phyloP scores from a whole-genome alignment of 2,797 vertebrate species.

The Odontamblyopus lacepedii region DNA sequence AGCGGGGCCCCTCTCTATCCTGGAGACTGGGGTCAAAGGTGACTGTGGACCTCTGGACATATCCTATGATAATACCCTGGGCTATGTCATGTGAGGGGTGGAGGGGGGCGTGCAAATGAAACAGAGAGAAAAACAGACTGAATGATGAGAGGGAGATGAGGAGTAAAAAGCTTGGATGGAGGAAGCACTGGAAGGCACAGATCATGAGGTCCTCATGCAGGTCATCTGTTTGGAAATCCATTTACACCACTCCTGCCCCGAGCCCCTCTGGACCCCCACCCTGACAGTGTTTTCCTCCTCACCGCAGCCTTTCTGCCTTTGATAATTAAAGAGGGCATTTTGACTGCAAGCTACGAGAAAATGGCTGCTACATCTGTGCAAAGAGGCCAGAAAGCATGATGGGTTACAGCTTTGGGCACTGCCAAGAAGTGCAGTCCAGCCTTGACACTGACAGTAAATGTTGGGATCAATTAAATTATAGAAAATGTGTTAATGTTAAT shows the following conservation, averaged over 20 bases:
- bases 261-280: conserved; percentile 18
- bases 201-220: conserved; percentile 87
- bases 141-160: conserved; percentile 52
- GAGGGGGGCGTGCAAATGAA: conserved; percentile 47
- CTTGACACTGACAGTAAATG: conserved; percentile 10
- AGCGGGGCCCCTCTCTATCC: conserved; percentile 77
- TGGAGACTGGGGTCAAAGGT: conserved; percentile 77
- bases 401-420: conserved; percentile 23
- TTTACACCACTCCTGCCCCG: conserved; percentile 64
- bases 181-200: conserved; percentile 73
- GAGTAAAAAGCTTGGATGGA: conserved; percentile 68
- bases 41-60: conserved; percentile 88
- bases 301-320: conserved; percentile 47
- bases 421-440: conserved; percentile 16
- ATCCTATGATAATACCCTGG: conserved; percentile 63
- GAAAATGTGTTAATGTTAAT: neutral
- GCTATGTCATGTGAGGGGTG: conserved; percentile 69
- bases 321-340: conserved; percentile 71
- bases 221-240: conserved; percentile 88
- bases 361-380: conserved; percentile 55
- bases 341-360: conserved; percentile 57
- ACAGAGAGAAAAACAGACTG: conserved; percentile 45
- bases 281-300: conserved; percentile 49
- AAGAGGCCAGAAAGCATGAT: conserved; percentile 29
- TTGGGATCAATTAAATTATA: conserved; percentile 6